These are phyloP conservation scores for Dascyllus trimaculatus DNA, from an alignment of 2,113 vertebrate species.

Conservation along the genomic window DNA sequence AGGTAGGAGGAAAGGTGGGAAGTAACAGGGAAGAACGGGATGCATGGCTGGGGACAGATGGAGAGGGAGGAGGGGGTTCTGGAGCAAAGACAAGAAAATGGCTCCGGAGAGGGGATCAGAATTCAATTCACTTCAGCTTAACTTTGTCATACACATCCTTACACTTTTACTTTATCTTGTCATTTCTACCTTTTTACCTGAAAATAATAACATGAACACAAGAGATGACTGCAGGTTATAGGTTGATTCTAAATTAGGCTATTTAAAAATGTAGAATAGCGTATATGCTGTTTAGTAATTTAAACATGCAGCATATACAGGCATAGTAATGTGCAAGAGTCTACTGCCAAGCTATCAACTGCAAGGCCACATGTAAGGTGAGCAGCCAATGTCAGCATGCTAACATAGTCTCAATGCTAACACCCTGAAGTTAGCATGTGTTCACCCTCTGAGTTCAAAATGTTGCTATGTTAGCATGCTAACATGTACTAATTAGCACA, in stretches of 20 bases:
- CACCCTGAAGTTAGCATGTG: too few species aligned
- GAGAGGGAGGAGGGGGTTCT: neutral
- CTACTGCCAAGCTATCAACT: neutral
- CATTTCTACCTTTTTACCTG: neutral
- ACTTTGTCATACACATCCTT: neutral
- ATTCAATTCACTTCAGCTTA: neutral
- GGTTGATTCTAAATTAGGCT: too few species aligned
- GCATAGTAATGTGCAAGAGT: neutral
- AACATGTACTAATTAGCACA: neutral
- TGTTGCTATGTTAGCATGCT: neutral
- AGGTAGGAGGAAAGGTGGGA: neutral
- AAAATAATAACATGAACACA: neutral
- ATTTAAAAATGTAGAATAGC: too few species aligned
- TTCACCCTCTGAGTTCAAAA: too few species aligned
- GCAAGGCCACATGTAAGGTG: neutral
- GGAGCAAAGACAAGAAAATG: neutral
- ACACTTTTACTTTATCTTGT: neutral
- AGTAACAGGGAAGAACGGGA: neutral
- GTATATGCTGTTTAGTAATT: neutral
- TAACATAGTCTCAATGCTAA: neutral
- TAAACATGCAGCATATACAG: neutral
- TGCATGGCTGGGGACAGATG: constrained; percentile 17
- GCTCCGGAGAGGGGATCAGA: too few species aligned
- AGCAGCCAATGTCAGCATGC: neutral
- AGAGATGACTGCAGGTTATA: neutral